Evolutionary conservation across 2,113 vertebrate genomes (phyloP).

Genomic region (Dasyornis broadbenti): DNA sequence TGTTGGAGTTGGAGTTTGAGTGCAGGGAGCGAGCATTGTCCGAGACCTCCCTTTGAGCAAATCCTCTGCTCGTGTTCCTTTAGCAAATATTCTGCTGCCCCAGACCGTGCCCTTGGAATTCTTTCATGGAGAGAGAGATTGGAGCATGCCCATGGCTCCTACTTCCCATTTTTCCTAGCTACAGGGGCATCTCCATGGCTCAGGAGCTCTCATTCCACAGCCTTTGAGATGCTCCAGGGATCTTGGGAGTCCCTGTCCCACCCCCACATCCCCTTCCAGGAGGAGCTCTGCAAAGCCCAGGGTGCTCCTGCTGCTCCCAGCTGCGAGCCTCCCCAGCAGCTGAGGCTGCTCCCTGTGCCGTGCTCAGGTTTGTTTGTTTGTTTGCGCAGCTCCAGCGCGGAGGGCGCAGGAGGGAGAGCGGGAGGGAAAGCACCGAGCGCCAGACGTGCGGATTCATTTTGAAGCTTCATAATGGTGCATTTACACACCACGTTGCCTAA

Average conservation of each 20-base stretch:
- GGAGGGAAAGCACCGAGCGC: not conserved
- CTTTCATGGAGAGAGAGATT: not conserved
- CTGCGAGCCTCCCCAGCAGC: not conserved
- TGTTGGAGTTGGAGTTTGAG: too few species aligned
- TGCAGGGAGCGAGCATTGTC: too few species aligned
- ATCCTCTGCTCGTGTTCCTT: not conserved
- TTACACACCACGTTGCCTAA: constrained; percentile 63
- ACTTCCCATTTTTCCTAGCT: not conserved
- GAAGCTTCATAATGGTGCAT: constrained; percentile 74
- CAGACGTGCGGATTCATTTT: constrained; percentile 76
- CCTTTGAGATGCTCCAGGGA: not conserved
- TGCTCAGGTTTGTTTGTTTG: constrained; percentile 21
- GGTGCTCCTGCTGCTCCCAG: not conserved
- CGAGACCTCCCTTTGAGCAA: not conserved
- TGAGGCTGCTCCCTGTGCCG: not conserved
- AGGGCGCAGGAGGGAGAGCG: not conserved
- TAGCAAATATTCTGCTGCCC: not conserved
- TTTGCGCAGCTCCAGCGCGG: not conserved
- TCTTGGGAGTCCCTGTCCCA: not conserved
- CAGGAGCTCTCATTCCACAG: not conserved
- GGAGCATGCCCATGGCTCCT: not conserved
- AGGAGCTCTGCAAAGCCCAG: not conserved
- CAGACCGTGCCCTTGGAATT: not conserved
- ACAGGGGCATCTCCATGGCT: not conserved
- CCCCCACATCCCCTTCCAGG: rapidly evolving